These are phyloP conservation scores for Abramis brama DNA, from an alignment of 2,113 vertebrate genomes.

Conservation along the genomic window DNA sequence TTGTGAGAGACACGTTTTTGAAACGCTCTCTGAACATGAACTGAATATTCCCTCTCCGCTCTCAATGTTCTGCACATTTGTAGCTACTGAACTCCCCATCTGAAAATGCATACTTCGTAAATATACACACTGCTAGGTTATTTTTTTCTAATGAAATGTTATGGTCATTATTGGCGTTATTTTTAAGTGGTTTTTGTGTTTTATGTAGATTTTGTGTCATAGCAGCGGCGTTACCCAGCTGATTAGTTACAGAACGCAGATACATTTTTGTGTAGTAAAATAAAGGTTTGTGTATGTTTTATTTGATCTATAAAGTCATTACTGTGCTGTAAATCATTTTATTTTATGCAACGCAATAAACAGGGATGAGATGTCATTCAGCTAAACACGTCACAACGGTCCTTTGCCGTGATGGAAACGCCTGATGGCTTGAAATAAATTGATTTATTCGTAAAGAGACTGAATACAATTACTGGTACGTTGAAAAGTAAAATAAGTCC, in stretches of 20 bases:
- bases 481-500: no score
- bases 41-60: neutral
- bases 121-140: neutral
- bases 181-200: neutral
- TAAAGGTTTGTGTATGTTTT: neutral
- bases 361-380: neutral
- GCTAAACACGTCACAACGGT: no score
- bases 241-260: neutral
- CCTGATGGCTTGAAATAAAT: no score
- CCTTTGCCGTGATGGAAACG: no score
- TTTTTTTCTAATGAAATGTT: neutral
- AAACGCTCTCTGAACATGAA: neutral
- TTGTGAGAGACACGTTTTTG: neutral
- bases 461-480: no score
- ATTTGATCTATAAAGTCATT: neutral
- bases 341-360: neutral
- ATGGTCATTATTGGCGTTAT: neutral
- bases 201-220: no score
- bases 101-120: neutral
- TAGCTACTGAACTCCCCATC: neutral
- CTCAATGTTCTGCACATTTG: neutral
- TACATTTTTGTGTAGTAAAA: neutral
- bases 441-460: no score
- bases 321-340: no score
- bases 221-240: no score